phyloP scores from a whole-genome alignment of 2,797 vertebrate species.

The Micropoecilia bifurca region DNA sequence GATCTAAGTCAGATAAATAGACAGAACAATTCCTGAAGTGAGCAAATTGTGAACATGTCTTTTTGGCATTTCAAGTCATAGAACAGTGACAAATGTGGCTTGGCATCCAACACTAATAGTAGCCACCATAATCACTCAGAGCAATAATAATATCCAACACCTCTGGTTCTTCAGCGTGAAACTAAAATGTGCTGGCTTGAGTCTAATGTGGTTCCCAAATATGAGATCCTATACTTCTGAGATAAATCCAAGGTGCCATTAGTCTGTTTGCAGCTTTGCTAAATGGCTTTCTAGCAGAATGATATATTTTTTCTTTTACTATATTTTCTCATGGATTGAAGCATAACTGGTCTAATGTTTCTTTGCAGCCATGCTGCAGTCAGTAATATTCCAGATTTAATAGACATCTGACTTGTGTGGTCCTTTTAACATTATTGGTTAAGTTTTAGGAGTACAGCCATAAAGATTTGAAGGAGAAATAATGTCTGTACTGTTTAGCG shows the following conservation, averaged over 20 bases:
- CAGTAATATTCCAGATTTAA: background rate
- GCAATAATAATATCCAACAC: background rate
- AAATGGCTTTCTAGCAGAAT: background rate
- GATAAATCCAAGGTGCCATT: background rate
- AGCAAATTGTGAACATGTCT: background rate
- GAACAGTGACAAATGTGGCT: background rate
- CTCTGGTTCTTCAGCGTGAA: background rate
- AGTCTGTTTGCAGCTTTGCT: background rate
- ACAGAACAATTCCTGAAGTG: background rate
- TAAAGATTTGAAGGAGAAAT: constrained; percentile 17
- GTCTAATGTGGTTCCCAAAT: background rate
- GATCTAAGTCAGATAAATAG: background rate
- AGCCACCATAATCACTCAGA: background rate
- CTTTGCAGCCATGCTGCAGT: background rate
- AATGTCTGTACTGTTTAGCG: constrained; percentile 15
- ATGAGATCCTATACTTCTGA: background rate
- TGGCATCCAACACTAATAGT: background rate
- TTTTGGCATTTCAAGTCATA: background rate
- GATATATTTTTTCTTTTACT: background rate
- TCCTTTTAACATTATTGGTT: constrained; percentile 1
- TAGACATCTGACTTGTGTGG: background rate
- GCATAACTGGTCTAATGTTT: background rate
- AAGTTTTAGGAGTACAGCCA: constrained; percentile 23
- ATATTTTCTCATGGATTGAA: background rate
- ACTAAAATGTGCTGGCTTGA: background rate